Evolutionary conservation across 2,113 vertebrate species (phyloP).

Genomic region (Pipra filicauda): DNA sequence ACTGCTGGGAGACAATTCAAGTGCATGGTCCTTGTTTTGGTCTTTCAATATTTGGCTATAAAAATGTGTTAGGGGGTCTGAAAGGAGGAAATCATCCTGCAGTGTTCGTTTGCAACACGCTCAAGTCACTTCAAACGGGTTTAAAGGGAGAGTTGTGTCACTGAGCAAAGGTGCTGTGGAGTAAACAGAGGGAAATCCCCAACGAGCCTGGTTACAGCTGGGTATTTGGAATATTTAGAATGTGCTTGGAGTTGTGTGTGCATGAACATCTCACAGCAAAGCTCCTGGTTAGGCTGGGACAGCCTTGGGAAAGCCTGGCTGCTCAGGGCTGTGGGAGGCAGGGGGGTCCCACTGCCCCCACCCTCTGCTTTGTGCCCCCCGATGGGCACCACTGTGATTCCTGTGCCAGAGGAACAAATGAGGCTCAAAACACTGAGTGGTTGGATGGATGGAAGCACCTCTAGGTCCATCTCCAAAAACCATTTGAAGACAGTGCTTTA

Average conservation of each 20-base stretch:
- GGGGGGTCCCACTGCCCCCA: neutral
- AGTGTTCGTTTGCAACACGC: accelerated
- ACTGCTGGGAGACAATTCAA: neutral
- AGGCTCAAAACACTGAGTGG: neutral
- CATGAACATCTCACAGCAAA: neutral
- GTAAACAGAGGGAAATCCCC: neutral
- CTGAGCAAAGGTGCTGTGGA: neutral
- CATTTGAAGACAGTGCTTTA: neutral
- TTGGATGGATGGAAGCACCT: neutral
- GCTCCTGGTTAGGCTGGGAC: neutral
- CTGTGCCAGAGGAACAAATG: accelerated
- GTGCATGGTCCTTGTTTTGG: neutral
- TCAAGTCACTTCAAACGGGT: neutral
- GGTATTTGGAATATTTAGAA: neutral
- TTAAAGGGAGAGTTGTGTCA: accelerated
- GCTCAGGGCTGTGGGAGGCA: neutral
- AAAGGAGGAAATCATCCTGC: neutral
- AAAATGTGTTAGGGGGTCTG: neutral
- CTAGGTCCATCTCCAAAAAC: neutral
- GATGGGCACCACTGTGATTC: accelerated
- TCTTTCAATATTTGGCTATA: neutral
- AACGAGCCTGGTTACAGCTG: neutral
- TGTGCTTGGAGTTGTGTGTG: neutral
- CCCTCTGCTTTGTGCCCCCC: accelerated
- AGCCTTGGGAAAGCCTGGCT: neutral